Percentiles rank a stretch among this genome's conserved stretches.
phyloP scores from a whole-genome alignment of 2,113 vertebrate genomes.

The Panurus biarmicus region DNA sequence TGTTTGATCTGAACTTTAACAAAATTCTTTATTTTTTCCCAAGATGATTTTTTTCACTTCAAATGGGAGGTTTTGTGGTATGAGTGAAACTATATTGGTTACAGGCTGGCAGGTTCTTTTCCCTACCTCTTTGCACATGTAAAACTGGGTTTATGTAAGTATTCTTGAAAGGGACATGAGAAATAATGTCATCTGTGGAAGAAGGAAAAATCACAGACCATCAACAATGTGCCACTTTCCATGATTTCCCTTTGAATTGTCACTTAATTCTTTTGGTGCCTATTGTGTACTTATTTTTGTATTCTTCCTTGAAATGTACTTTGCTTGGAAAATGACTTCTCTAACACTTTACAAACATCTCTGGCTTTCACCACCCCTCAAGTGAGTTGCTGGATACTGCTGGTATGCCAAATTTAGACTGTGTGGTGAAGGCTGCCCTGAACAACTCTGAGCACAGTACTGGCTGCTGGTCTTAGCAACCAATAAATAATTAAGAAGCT shows the following conservation, averaged over 20 bases:
- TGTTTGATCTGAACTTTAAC: not conserved
- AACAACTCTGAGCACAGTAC: not conserved
- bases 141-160: not conserved
- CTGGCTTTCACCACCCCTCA: not conserved
- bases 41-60: not conserved
- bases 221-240: not conserved
- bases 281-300: not conserved
- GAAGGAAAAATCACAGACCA: not conserved
- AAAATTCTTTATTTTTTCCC: not conserved
- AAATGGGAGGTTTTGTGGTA: not conserved
- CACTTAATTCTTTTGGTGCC: not conserved
- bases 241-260: not conserved
- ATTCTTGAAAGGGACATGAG: not conserved
- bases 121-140: not conserved
- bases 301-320: not conserved
- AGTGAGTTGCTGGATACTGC: not conserved
- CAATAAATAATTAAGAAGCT: conserved; percentile 31
- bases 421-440: not conserved
- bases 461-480: conserved; percentile 11
- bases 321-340: not conserved
- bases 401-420: not conserved
- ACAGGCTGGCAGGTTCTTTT: not conserved
- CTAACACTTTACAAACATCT: not conserved
- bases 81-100: not conserved
- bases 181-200: not conserved